Conservation (phyloP, 64 coral and sea anemone genomes). For the Montipora efflorescens region DNA sequence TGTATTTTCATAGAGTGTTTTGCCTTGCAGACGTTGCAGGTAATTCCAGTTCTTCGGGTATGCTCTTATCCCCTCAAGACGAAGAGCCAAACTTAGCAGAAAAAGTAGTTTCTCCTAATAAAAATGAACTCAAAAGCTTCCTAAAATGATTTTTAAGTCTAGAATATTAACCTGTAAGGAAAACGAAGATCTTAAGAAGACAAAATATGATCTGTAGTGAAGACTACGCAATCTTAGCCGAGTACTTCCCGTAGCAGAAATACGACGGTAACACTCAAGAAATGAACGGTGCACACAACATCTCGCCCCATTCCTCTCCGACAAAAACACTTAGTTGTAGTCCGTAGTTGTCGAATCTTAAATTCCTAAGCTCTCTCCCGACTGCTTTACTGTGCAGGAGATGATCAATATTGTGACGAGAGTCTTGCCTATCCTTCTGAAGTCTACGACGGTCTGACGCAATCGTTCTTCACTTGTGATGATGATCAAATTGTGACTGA, state of each 20-base stretch:
- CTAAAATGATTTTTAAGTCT: background rate
- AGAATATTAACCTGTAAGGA: background rate
- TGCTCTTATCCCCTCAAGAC: background rate
- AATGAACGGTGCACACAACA: background rate
- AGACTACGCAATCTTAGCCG: background rate
- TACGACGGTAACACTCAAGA: background rate
- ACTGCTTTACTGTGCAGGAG: too few relatives aligned
- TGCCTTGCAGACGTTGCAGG: background rate
- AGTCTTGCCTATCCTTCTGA: too few relatives aligned
- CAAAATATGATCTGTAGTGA: conserved; percentile 1
- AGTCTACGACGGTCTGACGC: too few relatives aligned
- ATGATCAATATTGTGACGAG: too few relatives aligned
- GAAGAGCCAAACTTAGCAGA: background rate
- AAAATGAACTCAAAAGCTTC: background rate
- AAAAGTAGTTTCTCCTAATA: background rate
- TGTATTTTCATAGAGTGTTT: background rate
- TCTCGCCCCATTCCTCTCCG: too few relatives aligned
- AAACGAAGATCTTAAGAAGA: background rate
- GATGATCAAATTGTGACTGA: too few relatives aligned
- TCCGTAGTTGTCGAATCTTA: too few relatives aligned
- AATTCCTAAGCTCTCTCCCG: too few relatives aligned
- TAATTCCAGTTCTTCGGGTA: background rate
- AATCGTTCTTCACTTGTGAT: too few relatives aligned
- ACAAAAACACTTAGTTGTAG: too few relatives aligned
- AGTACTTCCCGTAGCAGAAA: background rate